Evolutionary conservation across 2,113 vertebrate genomes (phyloP).

Genomic region (Oxyura jamaicensis): DNA sequence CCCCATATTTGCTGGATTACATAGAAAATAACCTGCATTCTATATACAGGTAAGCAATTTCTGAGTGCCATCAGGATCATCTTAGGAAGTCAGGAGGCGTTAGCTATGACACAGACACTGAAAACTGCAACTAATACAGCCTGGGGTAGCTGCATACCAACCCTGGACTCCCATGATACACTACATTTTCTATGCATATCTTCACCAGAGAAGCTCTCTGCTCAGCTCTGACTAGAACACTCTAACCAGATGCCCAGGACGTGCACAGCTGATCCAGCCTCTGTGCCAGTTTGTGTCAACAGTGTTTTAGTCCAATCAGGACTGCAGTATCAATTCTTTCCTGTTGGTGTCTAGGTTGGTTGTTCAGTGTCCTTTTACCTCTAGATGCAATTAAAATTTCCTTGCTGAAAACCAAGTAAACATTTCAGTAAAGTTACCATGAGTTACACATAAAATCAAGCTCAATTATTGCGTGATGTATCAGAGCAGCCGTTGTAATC

Average conservation of each 20-base stretch:
- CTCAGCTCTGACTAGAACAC: background rate
- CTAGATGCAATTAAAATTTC: background rate
- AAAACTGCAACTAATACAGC: background rate
- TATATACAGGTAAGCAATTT: background rate
- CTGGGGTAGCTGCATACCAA: accelerated
- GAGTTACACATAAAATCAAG: background rate
- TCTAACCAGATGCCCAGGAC: accelerated
- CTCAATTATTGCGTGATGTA: background rate
- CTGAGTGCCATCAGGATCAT: background rate
- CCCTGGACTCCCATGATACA: accelerated
- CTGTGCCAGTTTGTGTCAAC: background rate
- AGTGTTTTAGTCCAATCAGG: background rate
- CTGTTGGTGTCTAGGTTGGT: background rate
- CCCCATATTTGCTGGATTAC: background rate
- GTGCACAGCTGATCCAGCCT: background rate
- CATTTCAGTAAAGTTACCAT: background rate
- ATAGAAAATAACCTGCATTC: background rate
- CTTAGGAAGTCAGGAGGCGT: background rate
- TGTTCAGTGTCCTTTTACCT: background rate
- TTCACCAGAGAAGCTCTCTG: background rate
- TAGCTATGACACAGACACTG: background rate
- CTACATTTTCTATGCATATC: background rate
- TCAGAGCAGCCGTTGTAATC: background rate
- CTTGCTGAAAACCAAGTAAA: background rate
- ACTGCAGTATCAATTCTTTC: background rate